Evolutionary conservation across 2,113 vertebrate genomes (phyloP).

Genomic region (Astur gentilis): DNA sequence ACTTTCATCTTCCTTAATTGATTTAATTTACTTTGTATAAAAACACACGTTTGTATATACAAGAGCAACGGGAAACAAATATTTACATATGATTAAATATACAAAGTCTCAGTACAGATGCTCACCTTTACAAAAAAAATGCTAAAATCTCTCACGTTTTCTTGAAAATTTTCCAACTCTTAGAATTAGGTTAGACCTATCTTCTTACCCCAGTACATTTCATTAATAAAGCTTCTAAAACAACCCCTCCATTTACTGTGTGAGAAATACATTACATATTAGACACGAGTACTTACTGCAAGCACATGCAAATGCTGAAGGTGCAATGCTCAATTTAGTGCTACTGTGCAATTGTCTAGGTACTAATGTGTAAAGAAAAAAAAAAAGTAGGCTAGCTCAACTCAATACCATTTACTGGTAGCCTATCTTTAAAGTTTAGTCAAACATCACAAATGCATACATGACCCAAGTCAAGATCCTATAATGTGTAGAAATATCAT

Average conservation of each 20-base stretch:
- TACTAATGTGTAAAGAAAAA: background rate
- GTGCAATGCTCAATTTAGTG: background rate
- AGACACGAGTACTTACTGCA: background rate
- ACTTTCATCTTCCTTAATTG: slow-evolving; percentile 39
- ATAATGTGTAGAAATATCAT: background rate
- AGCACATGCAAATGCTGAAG: background rate
- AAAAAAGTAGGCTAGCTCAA: background rate
- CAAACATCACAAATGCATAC: background rate
- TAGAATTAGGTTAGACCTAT: background rate
- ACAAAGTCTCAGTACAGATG: background rate
- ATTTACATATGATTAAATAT: slow-evolving; percentile 38
- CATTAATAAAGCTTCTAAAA: background rate
- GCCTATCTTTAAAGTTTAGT: background rate
- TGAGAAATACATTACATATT: background rate
- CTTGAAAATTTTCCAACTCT: background rate
- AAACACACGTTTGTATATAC: slow-evolving; percentile 24
- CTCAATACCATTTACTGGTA: background rate
- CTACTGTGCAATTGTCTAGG: background rate
- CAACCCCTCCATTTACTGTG: background rate
- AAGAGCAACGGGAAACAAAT: background rate
- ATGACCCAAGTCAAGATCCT: background rate
- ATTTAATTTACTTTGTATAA: slow-evolving; percentile 47
- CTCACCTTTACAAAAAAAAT: background rate
- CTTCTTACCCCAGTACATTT: background rate
- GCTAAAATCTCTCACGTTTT: background rate